Evolutionary conservation across 2,113 vertebrate genomes (phyloP), one percentile per base, ranked within the genome.

Genomic region (Sminthopsis crassicaudata): DNA sequence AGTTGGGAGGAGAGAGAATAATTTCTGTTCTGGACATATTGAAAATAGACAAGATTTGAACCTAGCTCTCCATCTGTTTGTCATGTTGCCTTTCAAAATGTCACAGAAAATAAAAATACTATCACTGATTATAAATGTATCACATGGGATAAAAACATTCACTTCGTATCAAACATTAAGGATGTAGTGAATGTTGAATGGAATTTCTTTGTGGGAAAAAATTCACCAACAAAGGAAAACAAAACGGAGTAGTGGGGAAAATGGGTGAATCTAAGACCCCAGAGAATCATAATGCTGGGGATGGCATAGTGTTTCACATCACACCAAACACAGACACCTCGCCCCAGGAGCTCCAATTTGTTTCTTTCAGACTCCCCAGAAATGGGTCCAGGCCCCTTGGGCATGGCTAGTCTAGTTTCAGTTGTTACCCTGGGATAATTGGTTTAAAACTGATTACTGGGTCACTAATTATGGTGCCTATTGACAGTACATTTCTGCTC

Each of bases 381-480:
- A 97, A 96, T 92, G 93, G 97, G 96, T 10, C 93, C 67, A 92
- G 91, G 91, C 94, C 97, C 30, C 1, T 88, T 8, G 90, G 97
- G 97, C 90, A 60, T 60, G 92, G 27, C 93, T 94, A 25, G 0
- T 94, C 95, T 94, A 16, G 2, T 98, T 92, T 89, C 96, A 93
- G 98, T 97, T 88, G 95, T 96, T 97, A 95, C 97, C 10, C 53
- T 91, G 91, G 84, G 93, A 98, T 98, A 98, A 99, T 98, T 98
- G 98, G 98, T 98, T 98, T 98, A 98, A 98, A 97, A 98, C 98
- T 97, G 98, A 98, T 98, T 98, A 97, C 98, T 98, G 96, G 98
- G 98, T 98, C 98, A 98, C 98, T 99, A 98, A 98, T 98, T 98
- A 98, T 1, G 0, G 93, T 94, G 89, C 95, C 97, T 98, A 98